Conservation (phyloP, 2,888 invertebrate species). For the Agonopterix arenella region DNA sequence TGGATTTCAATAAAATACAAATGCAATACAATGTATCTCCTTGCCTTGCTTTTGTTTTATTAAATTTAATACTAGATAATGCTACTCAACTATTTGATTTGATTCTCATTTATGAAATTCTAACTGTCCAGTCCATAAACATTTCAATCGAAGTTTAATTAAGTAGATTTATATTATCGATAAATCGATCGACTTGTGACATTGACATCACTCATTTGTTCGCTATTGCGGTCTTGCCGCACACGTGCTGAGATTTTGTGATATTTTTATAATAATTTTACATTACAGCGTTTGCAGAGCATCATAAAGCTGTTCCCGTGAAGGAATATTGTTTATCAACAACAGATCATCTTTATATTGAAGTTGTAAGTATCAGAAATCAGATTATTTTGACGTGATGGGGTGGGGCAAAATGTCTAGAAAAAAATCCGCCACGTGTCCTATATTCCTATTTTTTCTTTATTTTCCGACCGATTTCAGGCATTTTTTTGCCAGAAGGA, state of each 20-base stretch:
- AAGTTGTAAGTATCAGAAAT: conserved; percentile 45
- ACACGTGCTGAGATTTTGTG: conserved; percentile 74
- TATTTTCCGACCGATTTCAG: conserved; percentile 17
- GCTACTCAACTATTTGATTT: no score
- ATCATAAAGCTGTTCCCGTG: conserved; percentile 34
- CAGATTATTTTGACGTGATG: conserved; percentile 56
- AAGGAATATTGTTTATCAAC: conserved; percentile 42
- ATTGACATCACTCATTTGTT: conserved; percentile 7
- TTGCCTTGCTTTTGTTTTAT: no score
- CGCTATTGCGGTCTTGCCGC: conserved; percentile 64
- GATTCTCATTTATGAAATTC: no score
- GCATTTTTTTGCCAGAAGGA: no score
- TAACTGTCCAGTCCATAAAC: no score
- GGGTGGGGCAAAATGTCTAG: conserved; percentile 71
- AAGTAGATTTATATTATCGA: no score
- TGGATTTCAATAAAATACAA: no score
- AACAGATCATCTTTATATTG: conserved; percentile 37
- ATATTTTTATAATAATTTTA: conserved; percentile 63
- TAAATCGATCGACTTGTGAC: conserved; percentile 1
- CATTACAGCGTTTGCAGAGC: conserved; percentile 47
- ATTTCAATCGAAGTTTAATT: no score
- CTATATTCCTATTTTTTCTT: conserved; percentile 40
- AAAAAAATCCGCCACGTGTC: conserved; percentile 71
- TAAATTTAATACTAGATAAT: no score
- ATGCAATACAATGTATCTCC: no score